Evolutionary conservation across 2,113 vertebrate genomes (phyloP).

Genomic region (Coturnix japonica): DNA sequence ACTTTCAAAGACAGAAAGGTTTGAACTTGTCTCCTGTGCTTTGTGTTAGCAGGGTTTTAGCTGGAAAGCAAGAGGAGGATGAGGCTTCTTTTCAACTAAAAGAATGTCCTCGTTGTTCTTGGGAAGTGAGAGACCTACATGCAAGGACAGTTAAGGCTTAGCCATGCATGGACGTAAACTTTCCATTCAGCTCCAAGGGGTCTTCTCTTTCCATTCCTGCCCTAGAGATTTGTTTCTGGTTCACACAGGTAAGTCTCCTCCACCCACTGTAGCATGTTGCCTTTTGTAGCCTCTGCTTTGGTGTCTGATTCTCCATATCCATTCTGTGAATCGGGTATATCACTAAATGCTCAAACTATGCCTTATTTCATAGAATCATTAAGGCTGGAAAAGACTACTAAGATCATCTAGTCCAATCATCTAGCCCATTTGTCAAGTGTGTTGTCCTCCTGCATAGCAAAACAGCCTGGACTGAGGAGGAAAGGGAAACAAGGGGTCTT

Average conservation of each 20-base stretch:
- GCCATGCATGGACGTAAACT: background rate
- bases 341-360: background rate
- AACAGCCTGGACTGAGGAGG: background rate
- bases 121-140: background rate
- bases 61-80: background rate
- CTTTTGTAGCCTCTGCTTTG: background rate
- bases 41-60: background rate
- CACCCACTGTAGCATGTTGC: fast-evolving
- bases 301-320: background rate
- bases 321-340: background rate
- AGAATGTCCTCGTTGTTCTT: background rate
- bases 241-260: background rate
- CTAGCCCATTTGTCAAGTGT: background rate
- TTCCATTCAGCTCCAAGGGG: background rate
- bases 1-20: background rate
- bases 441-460: background rate
- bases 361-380: background rate
- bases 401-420: too few species aligned
- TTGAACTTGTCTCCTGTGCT: fast-evolving
- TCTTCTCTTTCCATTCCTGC: background rate
- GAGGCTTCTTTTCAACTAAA: background rate
- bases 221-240: background rate
- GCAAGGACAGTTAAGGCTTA: background rate
- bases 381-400: too few species aligned
- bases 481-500: background rate